These are phyloP conservation scores for Drosophila fulvimacula DNA, from an alignment of 2,888 invertebrate species.

Conservation along the genomic window DNA sequence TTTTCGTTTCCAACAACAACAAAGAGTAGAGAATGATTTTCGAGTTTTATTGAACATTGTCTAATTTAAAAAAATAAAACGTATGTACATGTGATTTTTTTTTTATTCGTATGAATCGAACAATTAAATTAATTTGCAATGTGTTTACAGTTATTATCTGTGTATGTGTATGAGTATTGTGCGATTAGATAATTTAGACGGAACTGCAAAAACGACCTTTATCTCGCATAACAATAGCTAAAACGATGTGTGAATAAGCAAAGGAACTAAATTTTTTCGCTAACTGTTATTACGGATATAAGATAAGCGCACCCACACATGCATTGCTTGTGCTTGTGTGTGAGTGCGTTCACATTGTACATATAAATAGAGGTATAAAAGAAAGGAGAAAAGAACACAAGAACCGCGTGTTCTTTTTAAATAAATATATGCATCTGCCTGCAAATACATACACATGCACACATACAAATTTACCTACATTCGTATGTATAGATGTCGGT, in stretches of 20 bases:
- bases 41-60: constrained; percentile 33
- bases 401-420: constrained; percentile 26
- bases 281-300: constrained; percentile 25
- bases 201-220: constrained; percentile 24
- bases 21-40: constrained; percentile 35
- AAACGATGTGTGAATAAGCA: constrained; percentile 22
- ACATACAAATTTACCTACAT: not conserved
- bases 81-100: constrained; percentile 33
- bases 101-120: constrained; percentile 6
- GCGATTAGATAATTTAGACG: constrained; percentile 69
- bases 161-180: constrained; percentile 1
- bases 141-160: constrained; percentile 14
- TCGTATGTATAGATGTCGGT: not conserved
- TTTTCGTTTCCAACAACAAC: constrained; percentile 28
- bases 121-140: constrained; percentile 22
- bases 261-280: constrained; percentile 14
- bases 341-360: not conserved
- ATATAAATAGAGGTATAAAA: constrained; percentile 20
- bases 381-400: constrained; percentile 10
- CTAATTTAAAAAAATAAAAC: constrained; percentile 24
- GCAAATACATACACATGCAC: not conserved
- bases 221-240: constrained; percentile 27
- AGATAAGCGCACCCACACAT: constrained; percentile 14
- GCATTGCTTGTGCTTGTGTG: not conserved
- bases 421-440: not conserved